Evolutionary conservation across 1,140 invertebrate genomes (phyloP).

Genomic region (Liolophura sinensis): DNA sequence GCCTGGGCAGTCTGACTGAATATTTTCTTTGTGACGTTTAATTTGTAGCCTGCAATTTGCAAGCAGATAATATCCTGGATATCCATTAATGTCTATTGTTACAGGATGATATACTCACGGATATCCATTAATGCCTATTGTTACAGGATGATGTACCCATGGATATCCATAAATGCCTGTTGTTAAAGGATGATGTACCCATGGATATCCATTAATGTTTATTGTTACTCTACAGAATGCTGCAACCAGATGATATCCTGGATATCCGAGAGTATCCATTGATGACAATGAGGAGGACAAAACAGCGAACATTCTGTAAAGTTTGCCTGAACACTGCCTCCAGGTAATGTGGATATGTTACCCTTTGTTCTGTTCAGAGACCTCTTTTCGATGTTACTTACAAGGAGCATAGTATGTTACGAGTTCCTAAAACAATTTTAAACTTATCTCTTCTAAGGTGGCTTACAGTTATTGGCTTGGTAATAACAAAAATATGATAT

Average conservation of each 20-base stretch:
- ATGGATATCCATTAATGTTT: neutral
- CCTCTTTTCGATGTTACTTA: neutral
- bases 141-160: neutral
- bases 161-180: neutral
- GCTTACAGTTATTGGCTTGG: too few species aligned
- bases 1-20: too few species aligned
- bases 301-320: constrained; percentile 31
- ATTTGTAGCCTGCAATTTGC: too few species aligned
- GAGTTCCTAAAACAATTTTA: too few species aligned
- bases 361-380: neutral
- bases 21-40: too few species aligned
- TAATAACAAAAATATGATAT: too few species aligned
- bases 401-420: too few species aligned
- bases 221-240: constrained; percentile 28
- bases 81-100: neutral
- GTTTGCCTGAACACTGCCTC: constrained; percentile 35
- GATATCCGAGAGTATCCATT: constrained; percentile 38
- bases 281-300: constrained; percentile 22
- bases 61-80: too few species aligned
- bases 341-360: constrained; percentile 20
- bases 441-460: too few species aligned
- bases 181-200: neutral
- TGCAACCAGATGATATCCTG: constrained; percentile 36
- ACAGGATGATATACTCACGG: neutral
- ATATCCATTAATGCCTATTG: neutral